Conservation (phyloP, 2,797 vertebrate species). For the Apogon hyalosoma region DNA sequence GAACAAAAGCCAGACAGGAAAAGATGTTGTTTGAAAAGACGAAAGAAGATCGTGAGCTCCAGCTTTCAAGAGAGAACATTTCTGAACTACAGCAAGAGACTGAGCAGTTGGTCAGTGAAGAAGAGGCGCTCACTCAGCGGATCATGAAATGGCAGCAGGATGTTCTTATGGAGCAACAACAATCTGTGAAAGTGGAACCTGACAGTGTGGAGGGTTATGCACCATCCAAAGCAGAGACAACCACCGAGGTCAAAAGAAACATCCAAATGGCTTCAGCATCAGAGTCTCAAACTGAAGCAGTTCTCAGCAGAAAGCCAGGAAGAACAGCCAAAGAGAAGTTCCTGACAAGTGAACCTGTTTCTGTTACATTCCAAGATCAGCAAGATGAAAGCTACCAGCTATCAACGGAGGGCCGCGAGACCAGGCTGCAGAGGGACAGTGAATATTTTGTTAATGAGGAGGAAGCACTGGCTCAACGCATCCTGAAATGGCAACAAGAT, state of each 20-base stretch:
- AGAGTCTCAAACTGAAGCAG: conserved; percentile 21
- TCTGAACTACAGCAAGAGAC: conserved; percentile 80
- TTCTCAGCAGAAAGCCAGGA: conserved; percentile 21
- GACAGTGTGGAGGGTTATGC: conserved; percentile 64
- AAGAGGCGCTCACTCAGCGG: conserved; percentile 82
- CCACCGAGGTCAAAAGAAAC: conserved; percentile 22
- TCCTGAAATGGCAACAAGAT: conserved; percentile 85
- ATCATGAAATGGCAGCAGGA: conserved; percentile 88
- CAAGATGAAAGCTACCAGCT: conserved; percentile 28
- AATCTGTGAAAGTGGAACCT: conserved; percentile 55
- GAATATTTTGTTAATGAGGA: conserved; percentile 85
- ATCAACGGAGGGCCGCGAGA: conserved; percentile 69
- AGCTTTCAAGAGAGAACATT: conserved; percentile 83
- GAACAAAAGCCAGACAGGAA: conserved; percentile 49
- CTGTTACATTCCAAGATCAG: conserved; percentile 48
- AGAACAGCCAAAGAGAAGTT: conserved; percentile 62
- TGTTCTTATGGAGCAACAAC: conserved; percentile 80
- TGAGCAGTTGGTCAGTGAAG: conserved; percentile 80
- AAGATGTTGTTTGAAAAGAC: conserved; percentile 72
- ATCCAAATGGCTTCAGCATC: conserved; percentile 17
- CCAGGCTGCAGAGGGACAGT: conserved; percentile 78
- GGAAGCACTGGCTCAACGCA: conserved; percentile 82
- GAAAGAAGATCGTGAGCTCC: conserved; percentile 72
- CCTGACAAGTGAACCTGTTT: conserved; percentile 6
- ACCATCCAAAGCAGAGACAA: conserved; percentile 17